Evolutionary conservation across 2,113 vertebrate genomes (phyloP).

Genomic region (Aramus guarauna): DNA sequence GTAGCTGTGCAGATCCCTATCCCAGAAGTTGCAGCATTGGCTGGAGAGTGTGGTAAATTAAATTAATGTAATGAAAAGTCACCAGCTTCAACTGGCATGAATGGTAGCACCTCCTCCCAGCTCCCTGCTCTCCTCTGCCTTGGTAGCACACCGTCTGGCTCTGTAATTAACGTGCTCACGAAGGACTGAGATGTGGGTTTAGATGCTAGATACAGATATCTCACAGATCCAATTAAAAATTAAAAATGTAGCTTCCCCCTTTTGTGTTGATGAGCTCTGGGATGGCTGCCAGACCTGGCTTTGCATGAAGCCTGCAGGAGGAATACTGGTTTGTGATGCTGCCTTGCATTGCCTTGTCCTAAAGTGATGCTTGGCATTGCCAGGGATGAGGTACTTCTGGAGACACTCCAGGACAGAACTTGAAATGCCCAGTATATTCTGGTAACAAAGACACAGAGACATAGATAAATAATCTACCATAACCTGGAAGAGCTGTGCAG

Average conservation of each 20-base stretch:
- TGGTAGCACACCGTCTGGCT: background rate
- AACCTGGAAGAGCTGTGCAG: background rate
- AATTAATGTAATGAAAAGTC: background rate
- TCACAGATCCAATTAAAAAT: background rate
- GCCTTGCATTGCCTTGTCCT: fast-evolving
- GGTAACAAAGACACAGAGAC: background rate
- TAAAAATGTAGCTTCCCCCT: fast-evolving
- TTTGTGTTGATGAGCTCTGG: background rate
- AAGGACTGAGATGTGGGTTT: background rate
- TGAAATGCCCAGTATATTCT: background rate
- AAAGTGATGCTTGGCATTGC: background rate
- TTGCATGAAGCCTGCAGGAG: background rate
- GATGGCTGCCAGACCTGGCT: background rate
- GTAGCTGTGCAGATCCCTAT: background rate
- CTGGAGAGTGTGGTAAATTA: background rate
- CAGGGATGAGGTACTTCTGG: background rate
- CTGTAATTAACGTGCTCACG: background rate
- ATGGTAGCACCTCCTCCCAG: background rate
- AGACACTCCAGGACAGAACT: background rate
- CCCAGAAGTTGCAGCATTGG: background rate
- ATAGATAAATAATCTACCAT: background rate
- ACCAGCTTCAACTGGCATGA: background rate
- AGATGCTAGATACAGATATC: background rate
- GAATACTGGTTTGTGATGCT: background rate
- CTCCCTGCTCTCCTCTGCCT: background rate